phyloP scores from a whole-genome alignment of 30 jellyfish, hydroid and myxozoan species.

The Aurelia sp. region DNA sequence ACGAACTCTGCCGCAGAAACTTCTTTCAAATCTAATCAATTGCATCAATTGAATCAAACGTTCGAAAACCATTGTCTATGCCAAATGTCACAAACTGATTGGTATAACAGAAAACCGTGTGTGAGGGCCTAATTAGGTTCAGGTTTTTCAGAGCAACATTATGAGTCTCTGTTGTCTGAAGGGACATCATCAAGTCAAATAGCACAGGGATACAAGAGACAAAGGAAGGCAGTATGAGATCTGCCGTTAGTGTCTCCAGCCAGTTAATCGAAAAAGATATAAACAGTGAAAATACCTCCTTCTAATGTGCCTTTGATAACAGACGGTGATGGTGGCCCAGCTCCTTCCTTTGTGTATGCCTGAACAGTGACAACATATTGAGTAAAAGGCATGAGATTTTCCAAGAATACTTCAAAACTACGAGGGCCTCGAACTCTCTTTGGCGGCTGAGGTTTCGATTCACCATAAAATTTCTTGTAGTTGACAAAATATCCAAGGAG shows the following conservation, averaged over 20 bases:
- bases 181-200: too few relatives aligned
- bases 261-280: neutral
- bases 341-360: slow-evolving; percentile 89
- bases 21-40: too few relatives aligned
- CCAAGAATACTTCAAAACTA: slow-evolving; percentile 34
- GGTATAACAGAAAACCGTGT: too few relatives aligned
- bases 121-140: too few relatives aligned
- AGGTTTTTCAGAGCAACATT: too few relatives aligned
- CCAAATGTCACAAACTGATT: too few relatives aligned
- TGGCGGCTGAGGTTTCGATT: neutral
- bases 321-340: slow-evolving; percentile 77
- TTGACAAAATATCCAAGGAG: slow-evolving; percentile 66
- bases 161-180: too few relatives aligned
- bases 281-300: slow-evolving; percentile 74
- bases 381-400: slow-evolving; percentile 69
- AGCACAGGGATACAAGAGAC: too few relatives aligned
- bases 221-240: neutral
- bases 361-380: slow-evolving; percentile 60
- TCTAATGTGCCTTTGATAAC: slow-evolving; percentile 63
- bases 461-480: slow-evolving; percentile 28
- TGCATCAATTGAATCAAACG: too few relatives aligned
- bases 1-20: too few relatives aligned
- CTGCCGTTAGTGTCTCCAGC: neutral
- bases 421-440: slow-evolving; percentile 27
- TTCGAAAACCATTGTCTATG: too few relatives aligned